phyloP scores from a whole-genome alignment of 2,113 vertebrate species.

The Alethe diademata region DNA sequence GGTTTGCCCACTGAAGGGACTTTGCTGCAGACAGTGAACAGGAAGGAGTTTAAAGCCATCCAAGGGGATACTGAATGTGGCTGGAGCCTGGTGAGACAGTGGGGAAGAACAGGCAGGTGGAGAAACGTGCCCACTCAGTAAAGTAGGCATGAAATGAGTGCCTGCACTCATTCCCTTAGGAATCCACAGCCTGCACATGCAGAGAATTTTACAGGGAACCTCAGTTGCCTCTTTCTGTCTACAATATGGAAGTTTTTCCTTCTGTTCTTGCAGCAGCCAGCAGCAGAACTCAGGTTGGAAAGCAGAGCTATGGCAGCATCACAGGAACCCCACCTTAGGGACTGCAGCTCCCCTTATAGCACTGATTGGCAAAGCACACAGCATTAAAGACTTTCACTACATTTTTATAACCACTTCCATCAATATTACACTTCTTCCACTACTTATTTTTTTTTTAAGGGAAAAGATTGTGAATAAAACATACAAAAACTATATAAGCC shows the following conservation, averaged over 20 bases:
- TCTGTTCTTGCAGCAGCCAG: background rate
- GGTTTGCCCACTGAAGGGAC: background rate
- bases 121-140: background rate
- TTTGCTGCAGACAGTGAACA: background rate
- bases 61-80: rapidly evolving
- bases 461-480: background rate
- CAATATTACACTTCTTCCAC: background rate
- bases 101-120: background rate
- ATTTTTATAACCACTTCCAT: background rate
- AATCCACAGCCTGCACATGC: background rate
- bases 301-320: background rate
- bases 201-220: background rate
- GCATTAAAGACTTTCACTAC: background rate
- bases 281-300: background rate
- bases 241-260: background rate
- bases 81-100: background rate
- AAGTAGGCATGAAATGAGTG: background rate
- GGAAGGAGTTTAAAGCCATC: background rate
- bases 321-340: rapidly evolving
- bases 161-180: background rate
- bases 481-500: background rate
- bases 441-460: background rate
- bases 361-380: background rate
- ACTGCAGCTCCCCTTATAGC: background rate
- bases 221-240: background rate